These are phyloP conservation scores for Pseudanteris insignis DNA, from an alignment of 2,888 invertebrate species.

Conservation along the genomic window DNA sequence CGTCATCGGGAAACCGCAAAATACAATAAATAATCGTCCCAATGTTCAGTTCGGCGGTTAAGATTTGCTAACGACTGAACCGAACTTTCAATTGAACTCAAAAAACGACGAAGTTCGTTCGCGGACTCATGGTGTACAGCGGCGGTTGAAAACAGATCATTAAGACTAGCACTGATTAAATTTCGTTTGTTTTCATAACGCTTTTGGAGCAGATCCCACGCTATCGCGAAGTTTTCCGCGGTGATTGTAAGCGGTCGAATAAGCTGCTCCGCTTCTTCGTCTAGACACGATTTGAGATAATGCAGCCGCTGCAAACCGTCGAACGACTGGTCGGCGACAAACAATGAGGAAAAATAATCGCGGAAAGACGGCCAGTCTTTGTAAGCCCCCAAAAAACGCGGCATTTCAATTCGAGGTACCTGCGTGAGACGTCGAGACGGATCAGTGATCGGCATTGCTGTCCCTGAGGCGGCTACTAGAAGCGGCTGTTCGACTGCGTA, in stretches of 20 bases:
- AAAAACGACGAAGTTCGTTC: background rate
- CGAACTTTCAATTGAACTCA: background rate
- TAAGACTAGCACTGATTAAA: background rate
- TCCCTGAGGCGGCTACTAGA: no score
- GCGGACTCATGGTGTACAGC: background rate
- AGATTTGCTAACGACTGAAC: background rate
- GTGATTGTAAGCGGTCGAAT: background rate
- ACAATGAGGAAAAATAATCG: conserved; percentile 2
- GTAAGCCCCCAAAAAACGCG: background rate
- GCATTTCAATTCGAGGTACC: background rate
- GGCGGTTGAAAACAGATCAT: background rate
- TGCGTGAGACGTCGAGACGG: no score
- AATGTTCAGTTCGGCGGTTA: background rate
- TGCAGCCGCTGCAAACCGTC: conserved; percentile 1
- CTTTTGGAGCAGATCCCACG: background rate
- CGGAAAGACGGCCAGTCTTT: conserved; percentile 6
- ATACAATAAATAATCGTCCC: background rate
- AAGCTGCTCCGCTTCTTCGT: conserved; percentile 1
- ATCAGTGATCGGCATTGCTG: no score
- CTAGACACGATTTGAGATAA: conserved; percentile 6
- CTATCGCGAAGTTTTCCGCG: background rate
- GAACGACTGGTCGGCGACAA: background rate
- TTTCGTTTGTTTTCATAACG: background rate
- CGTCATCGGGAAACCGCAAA: background rate
- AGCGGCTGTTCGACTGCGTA: no score